phyloP scores from a whole-genome alignment of 2,888 invertebrate species.

The Amiota mariae region DNA sequence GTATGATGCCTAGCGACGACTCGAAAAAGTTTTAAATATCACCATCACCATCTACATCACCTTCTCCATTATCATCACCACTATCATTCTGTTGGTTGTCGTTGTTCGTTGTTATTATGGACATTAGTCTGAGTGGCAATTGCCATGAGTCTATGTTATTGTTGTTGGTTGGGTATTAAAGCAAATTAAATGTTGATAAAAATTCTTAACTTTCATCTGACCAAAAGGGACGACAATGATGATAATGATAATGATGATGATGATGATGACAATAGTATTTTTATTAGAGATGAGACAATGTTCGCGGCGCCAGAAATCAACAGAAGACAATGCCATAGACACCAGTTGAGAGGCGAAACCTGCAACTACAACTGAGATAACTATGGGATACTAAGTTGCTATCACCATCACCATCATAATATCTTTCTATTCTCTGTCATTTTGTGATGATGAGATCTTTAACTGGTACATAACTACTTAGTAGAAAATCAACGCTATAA shows the following conservation, averaged over 20 bases:
- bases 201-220: background rate
- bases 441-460: no score
- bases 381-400: no score
- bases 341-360: background rate
- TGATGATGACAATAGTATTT: background rate
- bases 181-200: constrained; percentile 12
- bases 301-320: no score
- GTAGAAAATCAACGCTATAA: no score
- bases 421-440: no score
- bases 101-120: background rate
- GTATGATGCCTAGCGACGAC: background rate
- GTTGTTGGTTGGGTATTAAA: background rate
- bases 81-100: no score
- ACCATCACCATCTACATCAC: background rate
- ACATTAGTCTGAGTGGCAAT: background rate
- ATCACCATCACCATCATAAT: background rate
- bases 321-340: background rate
- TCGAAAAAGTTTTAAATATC: background rate
- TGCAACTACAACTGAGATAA: no score
- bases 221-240: background rate
- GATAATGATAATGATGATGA: background rate
- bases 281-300: no score
- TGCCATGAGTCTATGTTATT: constrained; percentile 18
- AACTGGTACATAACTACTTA: no score
- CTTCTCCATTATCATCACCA: no score